A percentile compares a stretch with the other conserved stretches of the same genome.
Conservation (phyloP, 2,113 vertebrate genomes). For the Hiodon alosoides region DNA sequence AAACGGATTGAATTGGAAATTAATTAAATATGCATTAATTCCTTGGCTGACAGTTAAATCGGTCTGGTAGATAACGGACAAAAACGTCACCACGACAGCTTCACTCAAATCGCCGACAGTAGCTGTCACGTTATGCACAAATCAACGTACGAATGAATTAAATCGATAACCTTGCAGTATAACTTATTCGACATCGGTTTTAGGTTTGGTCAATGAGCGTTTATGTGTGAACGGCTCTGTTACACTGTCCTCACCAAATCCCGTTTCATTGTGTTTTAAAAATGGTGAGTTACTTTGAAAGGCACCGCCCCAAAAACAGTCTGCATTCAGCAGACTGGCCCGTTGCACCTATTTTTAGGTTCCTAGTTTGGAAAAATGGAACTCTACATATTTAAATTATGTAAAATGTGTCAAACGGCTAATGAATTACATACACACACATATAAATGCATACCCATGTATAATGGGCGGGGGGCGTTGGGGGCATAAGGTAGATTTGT, state of each 20-base stretch:
- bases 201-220: too few species aligned
- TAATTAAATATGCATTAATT: neutral
- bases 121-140: neutral
- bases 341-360: neutral
- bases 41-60: neutral
- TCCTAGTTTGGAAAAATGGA: neutral
- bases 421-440: too few species aligned
- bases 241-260: slow-evolving; percentile 11
- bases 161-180: too few species aligned
- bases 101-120: neutral
- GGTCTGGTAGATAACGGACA: neutral
- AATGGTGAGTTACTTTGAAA: slow-evolving; percentile 37
- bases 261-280: neutral
- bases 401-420: too few species aligned
- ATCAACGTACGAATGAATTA: too few species aligned
- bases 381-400: too few species aligned
- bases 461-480: neutral
- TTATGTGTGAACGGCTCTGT: too few species aligned
- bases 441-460: too few species aligned
- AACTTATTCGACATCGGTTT: too few species aligned
- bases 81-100: neutral
- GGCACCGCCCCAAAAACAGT: slow-evolving; percentile 66
- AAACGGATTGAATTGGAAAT: slow-evolving; percentile 3
- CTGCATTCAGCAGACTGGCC: slow-evolving; percentile 16
- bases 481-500: neutral